Base-by-base conservation (phyloP, 1,140 invertebrate species). In the Phenacoccus solenopsis region DNA sequence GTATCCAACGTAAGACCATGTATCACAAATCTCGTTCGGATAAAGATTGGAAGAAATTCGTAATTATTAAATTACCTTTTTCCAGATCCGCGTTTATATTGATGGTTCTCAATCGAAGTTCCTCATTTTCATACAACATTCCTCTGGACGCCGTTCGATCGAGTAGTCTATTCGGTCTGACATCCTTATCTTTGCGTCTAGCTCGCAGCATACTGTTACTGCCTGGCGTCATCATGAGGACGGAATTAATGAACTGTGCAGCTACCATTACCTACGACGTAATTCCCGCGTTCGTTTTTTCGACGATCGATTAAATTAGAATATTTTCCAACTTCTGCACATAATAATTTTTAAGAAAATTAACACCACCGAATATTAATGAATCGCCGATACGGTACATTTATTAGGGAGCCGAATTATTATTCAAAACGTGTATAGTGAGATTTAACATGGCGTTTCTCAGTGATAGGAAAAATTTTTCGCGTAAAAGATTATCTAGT, bases 11-110 rank as follows among this genome's bases (percentile, higher is more conserved):
- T n/a, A n/a, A n/a, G n/a, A n/a, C n/a, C n/a, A n/a, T n/a, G n/a
- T n/a, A n/a, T n/a, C n/a, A n/a, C n/a, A n/a, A n/a, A n/a, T n/a
- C n/a, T n/a, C n/a, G n/a, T n/a, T n/a, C n/a, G n/a, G n/a, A n/a
- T n/a, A n/a, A n/a, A n/a, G n/a, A n/a, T n/a, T n/a, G n/a, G n/a
- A n/a, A n/a, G n/a, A n/a, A n/a, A 10, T 22, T 49, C 27, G n/a
- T 70, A 27, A 4, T 12, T 16, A 28, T 13, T 13, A n/a, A 72
- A 75, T 81, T 80, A 91, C 89, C 89, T 86, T 88, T 84, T 80
- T 94, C 91, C 27, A 94, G 89, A 81, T 94, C 91, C n/a, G 91
- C 91, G 80, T 93, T 93, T 75, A 94, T 94, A 76, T 93, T 90
- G 76, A 94, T 93, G 24, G 91, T 94, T 72, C 90, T 85, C 75